Base-by-base conservation (phyloP, 2,888 invertebrate species). In the Drosophila peninsularis region DNA sequence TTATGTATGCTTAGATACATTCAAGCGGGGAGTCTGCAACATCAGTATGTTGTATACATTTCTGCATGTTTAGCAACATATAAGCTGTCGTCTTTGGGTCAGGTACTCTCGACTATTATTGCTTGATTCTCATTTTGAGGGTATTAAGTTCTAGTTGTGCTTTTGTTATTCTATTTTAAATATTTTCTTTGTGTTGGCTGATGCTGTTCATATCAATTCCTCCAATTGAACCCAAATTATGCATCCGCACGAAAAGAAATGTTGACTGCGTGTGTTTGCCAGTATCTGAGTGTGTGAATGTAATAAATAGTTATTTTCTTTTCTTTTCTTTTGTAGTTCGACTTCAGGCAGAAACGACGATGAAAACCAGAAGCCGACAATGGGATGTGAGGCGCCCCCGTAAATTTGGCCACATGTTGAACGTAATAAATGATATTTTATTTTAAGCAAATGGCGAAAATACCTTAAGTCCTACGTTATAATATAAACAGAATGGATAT, bases 181-280 rank as follows among this genome's bases (percentile, higher is more conserved):
- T 56, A 27, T 42, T 53, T 42, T 5, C 39, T 24, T n/a, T 49
- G 19, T 57, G 49, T 27, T 44, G 54, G 34, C 44, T 55, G 56
- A 30, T 77, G 61, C 63, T 49, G 42, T 78, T 79, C 75, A 64
- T 77, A 71, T 71, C 61, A 82, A 82, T 85, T 85, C 75, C 67
- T 57, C 49, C 72, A 88, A 88, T 84, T 85, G 74, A 82, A 66
- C 67, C 75, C 57, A 75, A 76, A 88, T 76, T 82, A 73, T 71
- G 64, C 54, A 62, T 57, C 30, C 55, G 34, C 64, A 68, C 44
- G 76, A 66, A 66, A 74, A 66, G 67, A 69, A 61, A 54, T 65
- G 34, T 62, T 41, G 54, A 9, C 21, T 39, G 13, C 7, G 44
- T 24, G 36, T 24, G 14, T 44, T 44, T 24, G 3, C 7, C 21